These are phyloP conservation scores for Calypte anna DNA, from an alignment of 2,113 vertebrate genomes.

Conservation along the genomic window DNA sequence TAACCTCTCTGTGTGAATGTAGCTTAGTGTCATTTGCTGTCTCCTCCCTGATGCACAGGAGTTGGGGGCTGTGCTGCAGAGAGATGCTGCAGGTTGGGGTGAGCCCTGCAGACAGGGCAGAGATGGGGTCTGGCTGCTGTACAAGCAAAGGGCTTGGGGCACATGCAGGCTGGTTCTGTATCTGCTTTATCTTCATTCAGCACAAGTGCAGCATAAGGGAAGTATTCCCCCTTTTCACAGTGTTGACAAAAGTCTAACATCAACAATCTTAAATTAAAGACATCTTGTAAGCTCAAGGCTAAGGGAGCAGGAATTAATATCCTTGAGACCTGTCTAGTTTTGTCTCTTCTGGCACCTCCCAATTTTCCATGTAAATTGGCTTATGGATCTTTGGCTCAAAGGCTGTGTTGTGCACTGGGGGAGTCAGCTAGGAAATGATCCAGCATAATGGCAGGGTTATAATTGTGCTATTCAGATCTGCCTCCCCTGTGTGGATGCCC, in stretches of 20 bases:
- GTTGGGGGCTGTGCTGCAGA: neutral
- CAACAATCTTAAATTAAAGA: constrained; percentile 12
- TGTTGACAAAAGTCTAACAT: neutral
- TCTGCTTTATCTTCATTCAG: neutral
- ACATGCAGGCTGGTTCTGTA: neutral
- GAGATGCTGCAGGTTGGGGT: neutral
- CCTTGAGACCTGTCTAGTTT: constrained; percentile 55
- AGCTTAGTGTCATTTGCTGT: neutral
- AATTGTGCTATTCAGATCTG: constrained; percentile 51
- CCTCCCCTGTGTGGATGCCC: neutral
- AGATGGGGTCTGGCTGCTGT: neutral
- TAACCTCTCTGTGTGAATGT: neutral
- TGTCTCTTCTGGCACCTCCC: constrained; percentile 52
- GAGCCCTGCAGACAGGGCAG: neutral
- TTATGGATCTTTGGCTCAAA: constrained; percentile 33
- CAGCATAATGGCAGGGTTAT: neutral
- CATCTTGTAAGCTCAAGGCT: constrained; percentile 45
- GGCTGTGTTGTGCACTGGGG: constrained; percentile 21
- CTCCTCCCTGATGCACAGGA: rapidly evolving
- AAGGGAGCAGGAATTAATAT: constrained; percentile 56
- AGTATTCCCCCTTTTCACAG: neutral
- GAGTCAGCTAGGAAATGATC: constrained; percentile 36
- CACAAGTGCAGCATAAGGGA: neutral
- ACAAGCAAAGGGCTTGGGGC: rapidly evolving
- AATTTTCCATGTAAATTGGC: constrained; percentile 62